Evolutionary conservation across 2,113 vertebrate genomes (phyloP).

Genomic region (Perccottus glenii): DNA sequence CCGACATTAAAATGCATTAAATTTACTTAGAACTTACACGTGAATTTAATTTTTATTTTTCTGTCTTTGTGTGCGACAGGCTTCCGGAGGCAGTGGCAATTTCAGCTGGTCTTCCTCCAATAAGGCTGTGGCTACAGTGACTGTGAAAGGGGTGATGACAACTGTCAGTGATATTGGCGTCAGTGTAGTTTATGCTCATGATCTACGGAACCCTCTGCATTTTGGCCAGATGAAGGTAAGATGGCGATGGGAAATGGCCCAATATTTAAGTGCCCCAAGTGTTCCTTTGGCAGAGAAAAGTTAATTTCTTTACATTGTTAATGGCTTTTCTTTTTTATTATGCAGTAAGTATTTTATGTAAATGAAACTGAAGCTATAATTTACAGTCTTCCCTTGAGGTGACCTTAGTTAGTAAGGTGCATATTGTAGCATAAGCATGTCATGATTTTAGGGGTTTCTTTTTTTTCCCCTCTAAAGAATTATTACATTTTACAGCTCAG

Average conservation of each 20-base stretch:
- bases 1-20: neutral
- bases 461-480: no score
- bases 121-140: slow-evolving; percentile 87
- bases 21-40: neutral
- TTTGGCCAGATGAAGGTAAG: slow-evolving; percentile 91
- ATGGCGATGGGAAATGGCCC: neutral
- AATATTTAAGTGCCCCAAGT: neutral
- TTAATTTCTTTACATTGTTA: slow-evolving; percentile 4
- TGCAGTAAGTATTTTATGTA: neutral
- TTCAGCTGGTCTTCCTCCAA: slow-evolving; percentile 94
- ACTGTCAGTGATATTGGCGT: slow-evolving; percentile 88
- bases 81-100: slow-evolving; percentile 92
- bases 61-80: slow-evolving; percentile 65
- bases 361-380: neutral
- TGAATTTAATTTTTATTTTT: neutral
- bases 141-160: slow-evolving; percentile 90
- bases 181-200: slow-evolving; percentile 86
- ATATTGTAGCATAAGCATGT: neutral
- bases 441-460: neutral
- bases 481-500: no score
- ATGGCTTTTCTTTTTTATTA: neutral
- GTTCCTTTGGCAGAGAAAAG: neutral
- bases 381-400: neutral
- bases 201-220: slow-evolving; percentile 88
- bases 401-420: neutral